Evolutionary conservation across 2,797 vertebrate genomes (phyloP).

Genomic region (Muscicapa comitata): DNA sequence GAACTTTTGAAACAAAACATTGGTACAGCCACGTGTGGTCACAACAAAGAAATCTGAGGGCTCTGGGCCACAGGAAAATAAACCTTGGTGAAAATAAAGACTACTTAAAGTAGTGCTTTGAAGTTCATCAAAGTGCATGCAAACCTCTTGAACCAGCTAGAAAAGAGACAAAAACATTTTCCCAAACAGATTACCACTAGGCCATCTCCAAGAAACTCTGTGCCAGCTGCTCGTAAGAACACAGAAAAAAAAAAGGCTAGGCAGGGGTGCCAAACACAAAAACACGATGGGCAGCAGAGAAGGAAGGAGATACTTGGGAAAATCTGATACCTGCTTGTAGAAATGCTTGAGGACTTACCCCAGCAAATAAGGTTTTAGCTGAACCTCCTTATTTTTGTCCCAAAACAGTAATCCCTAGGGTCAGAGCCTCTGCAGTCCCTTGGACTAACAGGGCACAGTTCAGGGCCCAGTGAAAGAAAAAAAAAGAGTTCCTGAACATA

Average conservation of each 20-base stretch:
- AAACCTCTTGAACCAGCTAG: not conserved
- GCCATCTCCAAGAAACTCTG: not conserved
- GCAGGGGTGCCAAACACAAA: not conserved
- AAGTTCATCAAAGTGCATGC: not conserved
- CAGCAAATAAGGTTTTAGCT: not conserved
- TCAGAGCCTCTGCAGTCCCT: not conserved
- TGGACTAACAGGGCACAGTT: not conserved
- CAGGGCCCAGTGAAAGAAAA: not conserved
- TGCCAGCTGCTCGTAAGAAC: not conserved
- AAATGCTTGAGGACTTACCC: not conserved
- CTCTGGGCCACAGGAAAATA: not conserved
- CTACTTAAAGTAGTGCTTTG: not conserved
- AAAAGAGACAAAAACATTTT: not conserved
- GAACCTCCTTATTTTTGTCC: not conserved
- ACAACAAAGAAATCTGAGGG: not conserved
- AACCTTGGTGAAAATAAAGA: not conserved
- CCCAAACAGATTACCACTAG: not conserved
- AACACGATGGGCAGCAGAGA: fast-evolving
- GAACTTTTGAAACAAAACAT: not conserved
- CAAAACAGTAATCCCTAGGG: not conserved
- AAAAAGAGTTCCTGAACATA: not conserved
- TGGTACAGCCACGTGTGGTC: not conserved
- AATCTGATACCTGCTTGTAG: not conserved
- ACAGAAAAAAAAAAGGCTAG: not conserved
- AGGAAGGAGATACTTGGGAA: not conserved